Conservation (phyloP, 2,113 vertebrate genomes). For the Sialia sialis region DNA sequence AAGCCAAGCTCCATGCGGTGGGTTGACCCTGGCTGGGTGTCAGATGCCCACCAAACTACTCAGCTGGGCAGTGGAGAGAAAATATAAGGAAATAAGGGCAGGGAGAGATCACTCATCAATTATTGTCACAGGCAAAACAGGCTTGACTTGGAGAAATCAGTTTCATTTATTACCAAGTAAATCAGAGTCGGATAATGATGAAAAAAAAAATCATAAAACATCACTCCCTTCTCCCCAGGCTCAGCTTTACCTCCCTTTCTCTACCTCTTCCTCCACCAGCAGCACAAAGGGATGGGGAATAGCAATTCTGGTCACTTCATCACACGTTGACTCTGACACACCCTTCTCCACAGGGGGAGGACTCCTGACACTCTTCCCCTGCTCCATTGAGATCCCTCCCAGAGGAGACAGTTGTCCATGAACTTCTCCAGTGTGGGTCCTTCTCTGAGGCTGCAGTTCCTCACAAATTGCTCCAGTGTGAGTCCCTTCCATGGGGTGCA, state of each 20-base stretch:
- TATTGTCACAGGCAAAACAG: background rate
- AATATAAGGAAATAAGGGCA: background rate
- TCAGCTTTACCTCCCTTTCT: background rate
- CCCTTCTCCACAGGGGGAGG: background rate
- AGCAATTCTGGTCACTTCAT: background rate
- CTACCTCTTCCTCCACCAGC: accelerated
- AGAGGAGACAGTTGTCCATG: background rate
- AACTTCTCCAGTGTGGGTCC: background rate
- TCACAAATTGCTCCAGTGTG: background rate
- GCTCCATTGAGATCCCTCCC: background rate
- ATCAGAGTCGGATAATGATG: background rate
- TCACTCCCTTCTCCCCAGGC: background rate
- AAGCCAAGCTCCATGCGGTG: background rate
- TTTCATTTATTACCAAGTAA: background rate
- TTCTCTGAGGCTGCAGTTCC: background rate
- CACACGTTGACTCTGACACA: accelerated
- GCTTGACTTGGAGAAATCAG: background rate
- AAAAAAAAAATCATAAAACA: background rate
- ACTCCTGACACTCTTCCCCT: background rate
- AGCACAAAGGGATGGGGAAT: background rate
- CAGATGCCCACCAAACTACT: background rate
- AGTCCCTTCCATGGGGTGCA: accelerated
- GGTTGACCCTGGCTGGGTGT: background rate
- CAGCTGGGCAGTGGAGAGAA: background rate
- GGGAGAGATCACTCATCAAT: background rate